phyloP scores from a whole-genome alignment of 2,113 vertebrate species.

The Centropus bengalensis region DNA sequence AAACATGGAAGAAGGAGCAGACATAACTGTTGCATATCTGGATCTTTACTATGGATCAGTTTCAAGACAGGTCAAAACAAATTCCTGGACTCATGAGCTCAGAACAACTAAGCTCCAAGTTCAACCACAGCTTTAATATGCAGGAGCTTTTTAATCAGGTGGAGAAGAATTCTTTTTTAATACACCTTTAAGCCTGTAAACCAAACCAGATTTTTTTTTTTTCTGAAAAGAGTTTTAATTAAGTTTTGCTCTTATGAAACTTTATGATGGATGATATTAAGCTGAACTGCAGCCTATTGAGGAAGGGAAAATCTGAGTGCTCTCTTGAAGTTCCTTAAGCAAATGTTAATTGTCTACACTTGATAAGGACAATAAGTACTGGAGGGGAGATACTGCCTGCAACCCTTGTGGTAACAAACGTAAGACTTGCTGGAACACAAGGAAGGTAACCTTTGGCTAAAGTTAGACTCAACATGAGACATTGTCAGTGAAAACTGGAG shows the following conservation, averaged over 20 bases:
- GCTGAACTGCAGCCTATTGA: not conserved
- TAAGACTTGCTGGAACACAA: not conserved
- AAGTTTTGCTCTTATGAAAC: not conserved
- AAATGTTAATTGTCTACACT: conserved; percentile 40
- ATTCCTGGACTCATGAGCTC: not conserved
- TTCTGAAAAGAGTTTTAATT: not conserved
- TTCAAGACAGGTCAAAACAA: not conserved
- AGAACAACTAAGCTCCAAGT: not conserved
- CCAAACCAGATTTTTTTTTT: not conserved
- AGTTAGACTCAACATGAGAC: conserved; percentile 32
- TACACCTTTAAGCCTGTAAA: not conserved
- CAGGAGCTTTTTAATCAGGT: not conserved
- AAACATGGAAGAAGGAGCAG: not conserved
- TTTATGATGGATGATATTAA: conserved; percentile 18
- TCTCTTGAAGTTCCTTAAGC: not conserved
- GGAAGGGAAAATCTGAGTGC: not conserved
- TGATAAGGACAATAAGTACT: conserved; percentile 1
- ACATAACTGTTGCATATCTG: fast-evolving
- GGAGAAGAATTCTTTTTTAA: not conserved
- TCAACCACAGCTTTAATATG: not conserved
- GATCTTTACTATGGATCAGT: not conserved
- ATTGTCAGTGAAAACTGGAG: conserved; percentile 7
- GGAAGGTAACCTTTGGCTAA: conserved; percentile 39
- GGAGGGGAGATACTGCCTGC: conserved; percentile 19
- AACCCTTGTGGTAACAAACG: not conserved